Conservation (phyloP, 2,113 vertebrate genomes). For the Peromyscus polionotus region DNA sequence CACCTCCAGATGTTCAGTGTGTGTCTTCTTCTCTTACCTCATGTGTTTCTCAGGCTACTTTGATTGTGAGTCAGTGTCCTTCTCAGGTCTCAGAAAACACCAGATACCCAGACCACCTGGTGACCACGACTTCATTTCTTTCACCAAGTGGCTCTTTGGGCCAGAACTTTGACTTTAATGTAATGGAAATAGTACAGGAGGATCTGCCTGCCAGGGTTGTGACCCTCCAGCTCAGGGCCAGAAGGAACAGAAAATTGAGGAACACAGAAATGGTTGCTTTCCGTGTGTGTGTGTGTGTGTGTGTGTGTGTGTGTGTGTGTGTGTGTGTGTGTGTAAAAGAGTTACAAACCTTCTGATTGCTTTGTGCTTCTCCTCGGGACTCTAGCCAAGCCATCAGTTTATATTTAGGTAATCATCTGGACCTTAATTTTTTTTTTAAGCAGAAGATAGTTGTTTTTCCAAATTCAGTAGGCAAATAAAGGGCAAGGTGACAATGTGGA, state of each 20-base stretch:
- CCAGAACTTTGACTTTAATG: not conserved
- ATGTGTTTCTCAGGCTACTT: not conserved
- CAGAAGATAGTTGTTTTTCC: not conserved
- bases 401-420: not conserved
- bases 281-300: not conserved
- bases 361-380: not conserved
- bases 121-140: not conserved
- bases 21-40: not conserved
- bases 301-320: no score
- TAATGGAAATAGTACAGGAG: not conserved
- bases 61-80: not conserved
- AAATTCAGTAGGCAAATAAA: not conserved
- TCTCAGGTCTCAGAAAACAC: not conserved
- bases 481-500: not conserved
- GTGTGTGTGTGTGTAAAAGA: not conserved
- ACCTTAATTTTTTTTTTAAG: not conserved
- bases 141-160: not conserved
- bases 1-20: not conserved
- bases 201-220: not conserved
- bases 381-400: not conserved
- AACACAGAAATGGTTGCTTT: not conserved
- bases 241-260: not conserved
- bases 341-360: not conserved
- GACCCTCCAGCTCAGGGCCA: not conserved
- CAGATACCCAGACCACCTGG: no score